Evolutionary conservation across 2,113 vertebrate genomes (phyloP), one percentile per base, ranked within the genome.

Genomic region (Catharus minimus): DNA sequence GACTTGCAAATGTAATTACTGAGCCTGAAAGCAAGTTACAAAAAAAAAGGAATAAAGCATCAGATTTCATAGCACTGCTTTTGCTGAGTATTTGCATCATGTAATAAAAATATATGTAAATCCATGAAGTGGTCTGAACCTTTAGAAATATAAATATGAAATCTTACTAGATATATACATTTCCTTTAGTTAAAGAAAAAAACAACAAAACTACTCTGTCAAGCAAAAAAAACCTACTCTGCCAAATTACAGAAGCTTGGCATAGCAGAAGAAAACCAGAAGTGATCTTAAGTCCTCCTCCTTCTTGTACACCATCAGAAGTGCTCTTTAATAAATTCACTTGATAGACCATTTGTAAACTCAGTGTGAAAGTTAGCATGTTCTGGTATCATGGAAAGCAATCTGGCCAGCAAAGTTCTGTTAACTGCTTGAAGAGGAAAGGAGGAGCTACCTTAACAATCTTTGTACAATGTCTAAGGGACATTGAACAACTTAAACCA

Each of bases 1-100:
- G 88, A 94, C 79, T 92, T 95, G 82, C 57, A 92, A 95, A 96
- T 90, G 86, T 46, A 91, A 95, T 95, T 95, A 94, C 82, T 78
- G 44, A 86, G 69, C 33, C 39, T 56, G 80, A 86, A 86, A 88
- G 23, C 32, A 90, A 49, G 13, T 72, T 65, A 41, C 4, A 43
- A 73, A 39, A 73, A 38, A 90, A 79, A 83, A 47, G 11, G 8
- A 81, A 75, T 30, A 79, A 92, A 91, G 7, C 27, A 71, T 33
- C 2, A 74, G 88, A 94, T 90, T 83, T 55, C 28, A 75, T 26
- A 71, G 5, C 17, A 64, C 65, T 83, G 24, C 16, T 41, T 86
- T 77, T 90, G 7, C 61, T 72, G 65, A 72, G 11, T 65, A 50
- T 60, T 86, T 88, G 4, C 32, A 53, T 55, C 19, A 67, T 41